Conservation (phyloP, 2,888 invertebrate genomes). For the Cephus runcator region DNA sequence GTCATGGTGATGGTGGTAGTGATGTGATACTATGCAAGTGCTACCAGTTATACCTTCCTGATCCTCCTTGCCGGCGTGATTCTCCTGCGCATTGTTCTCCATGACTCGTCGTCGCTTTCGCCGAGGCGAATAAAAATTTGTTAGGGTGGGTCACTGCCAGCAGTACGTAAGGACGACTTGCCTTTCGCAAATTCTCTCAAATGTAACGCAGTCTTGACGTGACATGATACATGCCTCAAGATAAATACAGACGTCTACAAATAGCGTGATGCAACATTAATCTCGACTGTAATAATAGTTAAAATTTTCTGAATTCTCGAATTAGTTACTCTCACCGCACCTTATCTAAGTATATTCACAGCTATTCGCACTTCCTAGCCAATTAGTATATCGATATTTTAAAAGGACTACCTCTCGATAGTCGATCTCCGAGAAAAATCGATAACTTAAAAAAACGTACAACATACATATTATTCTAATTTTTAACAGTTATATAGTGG, state of each 20-base stretch:
- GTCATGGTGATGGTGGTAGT: constrained; percentile 2
- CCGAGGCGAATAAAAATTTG: constrained; percentile 16
- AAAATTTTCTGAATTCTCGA: neutral
- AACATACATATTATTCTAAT: neutral
- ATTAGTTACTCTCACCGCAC: neutral
- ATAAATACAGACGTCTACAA: neutral
- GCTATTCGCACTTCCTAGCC: neutral
- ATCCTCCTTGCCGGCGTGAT: constrained; percentile 31
- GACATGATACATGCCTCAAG: constrained; percentile 2
- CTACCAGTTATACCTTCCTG: constrained; percentile 37
- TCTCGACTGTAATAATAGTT: neutral
- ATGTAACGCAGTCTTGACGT: neutral
- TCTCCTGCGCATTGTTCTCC: constrained; percentile 45
- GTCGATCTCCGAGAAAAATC: neutral
- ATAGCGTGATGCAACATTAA: neutral
- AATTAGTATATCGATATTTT: constrained; percentile 3
- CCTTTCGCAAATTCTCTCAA: neutral
- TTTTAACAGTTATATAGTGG: neutral
- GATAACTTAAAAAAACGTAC: neutral
- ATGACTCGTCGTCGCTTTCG: constrained; percentile 32
- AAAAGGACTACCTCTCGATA: neutral
- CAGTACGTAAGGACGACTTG: constrained; percentile 10
- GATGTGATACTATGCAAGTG: neutral
- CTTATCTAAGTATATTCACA: neutral
- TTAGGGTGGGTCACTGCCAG: constrained; percentile 35